These are phyloP conservation scores for Strongylocentrotus purpuratus DNA, from an alignment of 35 echinoderm and acorn worm species.

Conservation along the genomic window DNA sequence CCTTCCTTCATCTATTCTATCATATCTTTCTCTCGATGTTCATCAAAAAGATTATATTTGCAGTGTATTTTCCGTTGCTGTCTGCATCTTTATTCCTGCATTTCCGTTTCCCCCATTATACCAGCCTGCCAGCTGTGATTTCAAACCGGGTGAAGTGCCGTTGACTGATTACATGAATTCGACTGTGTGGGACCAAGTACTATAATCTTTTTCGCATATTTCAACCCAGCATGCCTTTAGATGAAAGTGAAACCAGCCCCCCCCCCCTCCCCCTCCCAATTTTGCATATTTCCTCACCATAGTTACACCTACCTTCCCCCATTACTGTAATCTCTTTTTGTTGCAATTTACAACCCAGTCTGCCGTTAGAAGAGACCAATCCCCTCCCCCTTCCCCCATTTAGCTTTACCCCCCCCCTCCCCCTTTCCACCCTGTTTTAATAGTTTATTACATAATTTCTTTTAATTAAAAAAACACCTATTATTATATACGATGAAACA, in stretches of 20 bases:
- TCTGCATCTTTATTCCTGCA: constrained; percentile 16
- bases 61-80: not conserved
- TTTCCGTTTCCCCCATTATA: not conserved
- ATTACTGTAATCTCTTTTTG: not conserved
- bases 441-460: too few species aligned
- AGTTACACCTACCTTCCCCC: too few species aligned
- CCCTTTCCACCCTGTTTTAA: too few species aligned
- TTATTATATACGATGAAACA: too few species aligned
- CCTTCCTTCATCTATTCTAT: not conserved
- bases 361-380: too few species aligned
- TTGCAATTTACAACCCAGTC: not conserved
- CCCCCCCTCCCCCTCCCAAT: too few species aligned
- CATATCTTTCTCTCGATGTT: too few species aligned
- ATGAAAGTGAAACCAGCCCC: too few species aligned
- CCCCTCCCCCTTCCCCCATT: too few species aligned
- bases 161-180: constrained; percentile 32
- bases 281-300: too few species aligned
- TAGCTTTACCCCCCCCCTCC: too few species aligned
- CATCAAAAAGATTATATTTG: not conserved
- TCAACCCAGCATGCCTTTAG: not conserved
- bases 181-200: constrained; percentile 36
- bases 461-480: too few species aligned
- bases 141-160: not conserved
- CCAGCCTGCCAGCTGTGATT: not conserved
- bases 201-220: not conserved